phyloP scores from a whole-genome alignment of 2,113 vertebrate genomes.

The Boleophthalmus pectinirostris region DNA sequence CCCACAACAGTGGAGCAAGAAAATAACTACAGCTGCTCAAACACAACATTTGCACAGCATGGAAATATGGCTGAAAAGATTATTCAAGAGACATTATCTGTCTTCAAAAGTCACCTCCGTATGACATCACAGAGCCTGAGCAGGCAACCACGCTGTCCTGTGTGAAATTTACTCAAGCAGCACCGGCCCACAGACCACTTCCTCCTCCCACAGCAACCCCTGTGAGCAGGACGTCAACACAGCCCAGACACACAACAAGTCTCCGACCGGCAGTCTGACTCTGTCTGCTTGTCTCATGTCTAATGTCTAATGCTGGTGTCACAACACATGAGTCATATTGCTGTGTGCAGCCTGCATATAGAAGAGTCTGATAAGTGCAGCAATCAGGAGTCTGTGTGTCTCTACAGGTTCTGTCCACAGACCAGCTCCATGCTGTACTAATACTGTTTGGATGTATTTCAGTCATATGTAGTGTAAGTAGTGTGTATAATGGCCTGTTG shows the following conservation, averaged over 20 bases:
- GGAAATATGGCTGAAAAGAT: constrained; percentile 32
- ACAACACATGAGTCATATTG: constrained; percentile 54
- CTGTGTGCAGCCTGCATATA: constrained; percentile 36
- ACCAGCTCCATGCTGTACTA: not conserved
- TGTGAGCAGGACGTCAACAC: constrained; percentile 49
- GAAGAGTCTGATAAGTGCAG: constrained; percentile 37
- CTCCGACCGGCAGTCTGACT: constrained; percentile 33
- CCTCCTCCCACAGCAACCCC: constrained; percentile 56
- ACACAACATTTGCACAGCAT: constrained; percentile 51
- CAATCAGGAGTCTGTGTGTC: constrained; percentile 5
- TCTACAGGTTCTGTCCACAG: not conserved
- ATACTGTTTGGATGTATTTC: not conserved
- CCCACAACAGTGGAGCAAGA: constrained; percentile 36
- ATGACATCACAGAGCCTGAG: constrained; percentile 30
- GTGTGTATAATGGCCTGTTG: constrained; percentile 52
- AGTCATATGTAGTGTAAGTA: constrained; percentile 5
- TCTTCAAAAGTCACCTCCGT: not conserved
- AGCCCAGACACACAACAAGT: constrained; percentile 16
- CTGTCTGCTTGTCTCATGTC: constrained; percentile 34
- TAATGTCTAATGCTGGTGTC: constrained; percentile 29
- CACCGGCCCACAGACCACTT: constrained; percentile 56
- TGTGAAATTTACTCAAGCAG: constrained; percentile 57
- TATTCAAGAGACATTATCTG: constrained; percentile 19
- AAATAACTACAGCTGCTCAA: constrained; percentile 47
- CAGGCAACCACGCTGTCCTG: constrained; percentile 48